phyloP scores from a whole-genome alignment of 2,113 vertebrate genomes.

The Lepisosteus oculatus region DNA sequence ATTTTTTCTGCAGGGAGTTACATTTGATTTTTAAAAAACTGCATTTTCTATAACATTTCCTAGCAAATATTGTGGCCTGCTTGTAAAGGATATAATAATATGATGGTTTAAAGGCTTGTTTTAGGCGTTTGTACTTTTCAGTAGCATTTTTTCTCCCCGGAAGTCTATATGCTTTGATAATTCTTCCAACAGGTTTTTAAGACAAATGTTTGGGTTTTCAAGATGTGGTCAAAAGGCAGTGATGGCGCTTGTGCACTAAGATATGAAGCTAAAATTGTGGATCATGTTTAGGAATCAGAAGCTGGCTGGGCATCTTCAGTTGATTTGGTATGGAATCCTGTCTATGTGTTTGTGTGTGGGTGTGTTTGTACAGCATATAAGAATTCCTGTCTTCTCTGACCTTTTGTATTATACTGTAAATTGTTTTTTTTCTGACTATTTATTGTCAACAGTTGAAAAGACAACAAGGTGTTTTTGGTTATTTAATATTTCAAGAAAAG shows the following conservation, averaged over 20 bases:
- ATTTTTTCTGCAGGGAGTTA: too few relatives aligned
- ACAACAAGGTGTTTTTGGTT: constrained; percentile 40
- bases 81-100: too few relatives aligned
- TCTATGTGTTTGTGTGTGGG: constrained; percentile 16
- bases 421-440: constrained; percentile 66
- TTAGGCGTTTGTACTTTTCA: too few relatives aligned
- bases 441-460: constrained; percentile 62
- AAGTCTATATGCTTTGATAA: too few relatives aligned
- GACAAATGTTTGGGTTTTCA: too few relatives aligned
- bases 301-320: constrained; percentile 27
- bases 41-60: too few relatives aligned
- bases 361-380: constrained; percentile 49
- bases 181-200: too few relatives aligned
- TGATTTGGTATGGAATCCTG: constrained; percentile 10
- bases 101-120: too few relatives aligned
- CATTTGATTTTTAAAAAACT: too few relatives aligned
- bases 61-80: too few relatives aligned
- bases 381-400: constrained; percentile 54
- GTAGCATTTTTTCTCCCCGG: too few relatives aligned
- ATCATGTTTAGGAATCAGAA: constrained; percentile 19
- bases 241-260: not conserved
- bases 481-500: constrained; percentile 52
- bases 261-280: constrained; percentile 13
- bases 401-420: constrained; percentile 72
- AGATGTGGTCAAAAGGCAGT: not conserved